Base-by-base conservation (phyloP, 2,888 invertebrate species). In the Troides helena region DNA sequence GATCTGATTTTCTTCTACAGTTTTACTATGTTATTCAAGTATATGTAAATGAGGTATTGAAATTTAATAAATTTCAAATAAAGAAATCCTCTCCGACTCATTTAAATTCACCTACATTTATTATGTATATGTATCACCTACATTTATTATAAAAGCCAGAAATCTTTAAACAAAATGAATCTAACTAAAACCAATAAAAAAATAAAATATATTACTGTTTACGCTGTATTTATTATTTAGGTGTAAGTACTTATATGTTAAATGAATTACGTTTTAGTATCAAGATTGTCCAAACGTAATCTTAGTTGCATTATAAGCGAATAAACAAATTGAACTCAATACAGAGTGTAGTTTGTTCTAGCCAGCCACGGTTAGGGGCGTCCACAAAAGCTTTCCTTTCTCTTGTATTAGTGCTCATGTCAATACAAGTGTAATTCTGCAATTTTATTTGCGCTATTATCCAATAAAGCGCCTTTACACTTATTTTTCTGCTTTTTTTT, bases 361-460 rank as follows among this genome's bases (percentile, higher is more conserved):
- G 62, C n/a, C 50, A 58, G 62, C n/a, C 50, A 58, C 62, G 53
- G 62, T 50, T 43, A 67, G 62, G 69, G 61, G 65, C 57, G 21
- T 18, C 17, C 65, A 69, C 58, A 63, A 65, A 62, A 60, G 58
- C 46, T 21, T 61, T 62, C 66, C 21, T 62, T 36, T 39, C 66
- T 65, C 62, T 62, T 62, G 36, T 46, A 36, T 61, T 62, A 59
- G 17, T 43, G 65, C 60, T 65, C 46, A 43, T 66, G 39, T 70
- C 62, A 65, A 62, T 65, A 23, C 61, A 62, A 65, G 46, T 57
- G 61, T 62, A 46, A 65, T 62, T 65, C 17, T 50, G 62, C 57
- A 60, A 53, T 58, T 53, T 65, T 61, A 67, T 67, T 66, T 70
- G 63, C 63, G 30, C 59, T 67, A 63, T 70, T 70, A 64, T 70